A percentile compares a stretch with the other conserved stretches of the same genome.
Conservation (phyloP, 2,797 vertebrate species). For the Trachops cirrhosus region DNA sequence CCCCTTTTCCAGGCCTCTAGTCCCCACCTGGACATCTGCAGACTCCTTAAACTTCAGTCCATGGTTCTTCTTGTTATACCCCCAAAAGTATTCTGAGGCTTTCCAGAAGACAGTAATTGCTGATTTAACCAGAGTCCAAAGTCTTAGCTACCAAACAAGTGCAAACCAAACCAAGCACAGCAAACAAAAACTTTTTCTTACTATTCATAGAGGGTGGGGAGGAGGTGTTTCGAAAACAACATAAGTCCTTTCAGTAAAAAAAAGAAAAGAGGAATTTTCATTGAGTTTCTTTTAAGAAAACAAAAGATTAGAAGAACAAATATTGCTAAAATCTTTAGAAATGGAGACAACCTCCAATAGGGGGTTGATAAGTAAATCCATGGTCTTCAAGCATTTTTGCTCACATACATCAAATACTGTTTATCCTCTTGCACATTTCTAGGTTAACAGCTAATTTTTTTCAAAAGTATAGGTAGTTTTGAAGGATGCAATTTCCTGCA, state of each 20-base stretch:
- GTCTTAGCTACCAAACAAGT: not conserved
- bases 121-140: not conserved
- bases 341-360: not conserved
- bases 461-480: not conserved
- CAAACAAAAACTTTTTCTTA: not conserved
- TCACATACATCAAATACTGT: not conserved
- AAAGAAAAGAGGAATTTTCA: not conserved
- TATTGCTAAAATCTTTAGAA: not conserved
- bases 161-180: not conserved
- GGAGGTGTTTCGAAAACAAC: not conserved
- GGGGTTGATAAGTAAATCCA: not conserved
- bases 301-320: not conserved
- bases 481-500: conserved; percentile 2
- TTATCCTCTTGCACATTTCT: not conserved
- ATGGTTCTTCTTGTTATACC: not conserved
- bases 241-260: not conserved
- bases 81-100: not conserved
- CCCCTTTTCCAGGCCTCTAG: not conserved
- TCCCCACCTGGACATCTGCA: not conserved
- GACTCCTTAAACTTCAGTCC: not conserved
- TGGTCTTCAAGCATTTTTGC: not conserved
- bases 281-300: conserved; percentile 13
- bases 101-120: not conserved
- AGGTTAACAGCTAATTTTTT: not conserved
- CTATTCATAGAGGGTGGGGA: not conserved